A percentile compares a stretch with the other conserved stretches of the same genome.
These are phyloP conservation scores for Podarcis raffonei DNA, from an alignment of 2,113 vertebrate genomes.

Conservation along the genomic window DNA sequence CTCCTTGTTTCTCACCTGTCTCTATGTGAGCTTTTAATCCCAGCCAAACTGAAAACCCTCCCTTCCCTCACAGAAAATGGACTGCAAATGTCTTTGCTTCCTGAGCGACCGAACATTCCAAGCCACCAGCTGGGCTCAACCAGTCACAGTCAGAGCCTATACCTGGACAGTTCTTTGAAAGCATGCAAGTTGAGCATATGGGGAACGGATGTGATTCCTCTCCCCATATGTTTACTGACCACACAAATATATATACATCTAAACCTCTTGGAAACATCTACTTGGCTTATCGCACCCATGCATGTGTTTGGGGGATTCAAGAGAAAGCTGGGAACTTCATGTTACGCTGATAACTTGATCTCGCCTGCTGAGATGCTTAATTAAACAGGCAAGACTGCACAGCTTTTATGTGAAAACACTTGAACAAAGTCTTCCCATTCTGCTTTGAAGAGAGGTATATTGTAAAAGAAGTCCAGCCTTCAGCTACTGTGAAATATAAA, in stretches of 20 bases:
- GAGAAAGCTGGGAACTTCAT: conserved; percentile 23
- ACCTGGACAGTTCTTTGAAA: not conserved
- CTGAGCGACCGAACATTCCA: not conserved
- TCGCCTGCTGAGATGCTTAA: conserved; percentile 13
- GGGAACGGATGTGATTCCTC: not conserved
- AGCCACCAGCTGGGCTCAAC: not conserved
- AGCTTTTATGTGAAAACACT: not conserved
- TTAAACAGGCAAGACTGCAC: not conserved
- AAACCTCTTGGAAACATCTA: conserved; percentile 35
- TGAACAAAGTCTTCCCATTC: accelerated
- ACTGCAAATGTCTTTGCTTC: not conserved
- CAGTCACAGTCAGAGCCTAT: not conserved
- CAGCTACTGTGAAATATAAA: not conserved
- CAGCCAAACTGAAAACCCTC: not conserved
- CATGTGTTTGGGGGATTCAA: not conserved
- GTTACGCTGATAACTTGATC: conserved; percentile 38
- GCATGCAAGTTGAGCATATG: not conserved
- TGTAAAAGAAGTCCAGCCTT: not conserved
- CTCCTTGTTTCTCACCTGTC: not conserved
- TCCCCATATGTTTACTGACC: not conserved
- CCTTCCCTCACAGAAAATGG: not conserved
- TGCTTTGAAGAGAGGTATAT: accelerated
- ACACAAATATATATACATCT: not conserved
- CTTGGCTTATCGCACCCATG: conserved; percentile 43
- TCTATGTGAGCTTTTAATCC: not conserved